Evolutionary conservation across 2,113 vertebrate genomes (phyloP).

Genomic region (Microtus oregoni): DNA sequence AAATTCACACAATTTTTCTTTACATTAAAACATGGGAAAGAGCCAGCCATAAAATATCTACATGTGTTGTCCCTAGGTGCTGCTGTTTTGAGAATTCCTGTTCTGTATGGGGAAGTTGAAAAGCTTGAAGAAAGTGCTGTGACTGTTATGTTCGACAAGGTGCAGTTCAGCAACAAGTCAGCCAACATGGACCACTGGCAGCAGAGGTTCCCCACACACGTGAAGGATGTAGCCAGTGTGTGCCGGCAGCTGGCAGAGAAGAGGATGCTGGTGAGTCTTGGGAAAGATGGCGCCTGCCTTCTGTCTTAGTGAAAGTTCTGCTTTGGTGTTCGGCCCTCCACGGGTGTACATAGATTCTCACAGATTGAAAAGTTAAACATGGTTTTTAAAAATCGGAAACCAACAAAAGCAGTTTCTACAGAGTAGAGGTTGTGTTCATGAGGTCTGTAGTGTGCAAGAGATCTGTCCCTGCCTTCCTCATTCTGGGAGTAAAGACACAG

Average conservation of each 20-base stretch:
- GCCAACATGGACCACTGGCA: constrained; percentile 95
- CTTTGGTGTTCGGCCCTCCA: neutral
- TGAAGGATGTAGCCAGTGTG: constrained; percentile 93
- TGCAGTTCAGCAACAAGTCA: constrained; percentile 92
- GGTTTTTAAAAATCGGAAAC: neutral
- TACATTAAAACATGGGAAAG: neutral
- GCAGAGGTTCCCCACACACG: constrained; percentile 95
- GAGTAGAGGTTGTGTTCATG: neutral
- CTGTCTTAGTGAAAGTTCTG: neutral
- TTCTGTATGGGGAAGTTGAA: constrained; percentile 96
- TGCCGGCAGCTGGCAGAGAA: constrained; percentile 94
- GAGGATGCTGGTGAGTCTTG: constrained; percentile 90
- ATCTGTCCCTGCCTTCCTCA: neutral
- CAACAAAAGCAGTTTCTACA: neutral
- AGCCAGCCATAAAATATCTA: neutral
- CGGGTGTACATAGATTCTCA: neutral
- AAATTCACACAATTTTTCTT: neutral
- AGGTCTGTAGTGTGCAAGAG: neutral
- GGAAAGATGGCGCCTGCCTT: neutral
- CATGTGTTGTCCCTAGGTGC: constrained; percentile 86
- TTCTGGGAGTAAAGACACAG: neutral
- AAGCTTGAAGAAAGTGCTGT: constrained; percentile 94
- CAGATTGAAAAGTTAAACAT: neutral
- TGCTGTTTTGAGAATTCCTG: constrained; percentile 93
- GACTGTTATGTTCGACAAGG: constrained; percentile 93